Base-by-base conservation (phyloP, 2,113 vertebrate species). In the Lophura nycthemera region DNA sequence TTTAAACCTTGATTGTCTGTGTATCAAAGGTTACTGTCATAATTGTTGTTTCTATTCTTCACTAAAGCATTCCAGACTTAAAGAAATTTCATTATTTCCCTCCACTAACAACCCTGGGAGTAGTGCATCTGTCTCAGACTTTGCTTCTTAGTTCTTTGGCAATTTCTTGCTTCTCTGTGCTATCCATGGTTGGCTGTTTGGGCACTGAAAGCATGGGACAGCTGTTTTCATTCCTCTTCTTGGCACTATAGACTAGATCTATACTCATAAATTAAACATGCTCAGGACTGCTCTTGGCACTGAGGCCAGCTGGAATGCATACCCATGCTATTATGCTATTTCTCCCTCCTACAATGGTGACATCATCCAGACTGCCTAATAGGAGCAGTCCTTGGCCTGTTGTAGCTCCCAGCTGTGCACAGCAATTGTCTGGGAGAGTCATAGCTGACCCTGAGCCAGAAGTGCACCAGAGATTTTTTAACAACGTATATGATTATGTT, bases 231-330 rank as follows among this genome's bases (percentile, higher is more conserved):
- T 92, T 85, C 67, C 67, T 83, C 10, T 50, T 82, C 42, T 87
- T 96, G 95, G 91, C 91, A 73, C 45, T 6, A 7, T 1, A 59
- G 63, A 22, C 50, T 83, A 22, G 40, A 86, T 86, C 67, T 71
- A 88, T 77, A 38, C 50, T 90, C 64, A 94, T 95, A 95, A 96
- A 94, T 95, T 93, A 92, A 92, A 90, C 75, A 88, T 95, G 92
- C 85, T 34, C 42, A 80, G 50, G 88, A 77, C 42, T 36, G 69
- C 84, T 92, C 60, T 89, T 72, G 66, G 69, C 60, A 56, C 38
- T 24, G 64, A 80, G 79, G 64, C 93, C 88, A 96, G 88, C 90
- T 96, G 93, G 93, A 94, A 67, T 38, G 85, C n/a, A 32, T 34
- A 54, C 70, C 60, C 82, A 83, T 77, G 32, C 27, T 89, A 29